These are phyloP conservation scores for Agriopis marginaria DNA, from an alignment of 2,888 invertebrate species.

Conservation along the genomic window DNA sequence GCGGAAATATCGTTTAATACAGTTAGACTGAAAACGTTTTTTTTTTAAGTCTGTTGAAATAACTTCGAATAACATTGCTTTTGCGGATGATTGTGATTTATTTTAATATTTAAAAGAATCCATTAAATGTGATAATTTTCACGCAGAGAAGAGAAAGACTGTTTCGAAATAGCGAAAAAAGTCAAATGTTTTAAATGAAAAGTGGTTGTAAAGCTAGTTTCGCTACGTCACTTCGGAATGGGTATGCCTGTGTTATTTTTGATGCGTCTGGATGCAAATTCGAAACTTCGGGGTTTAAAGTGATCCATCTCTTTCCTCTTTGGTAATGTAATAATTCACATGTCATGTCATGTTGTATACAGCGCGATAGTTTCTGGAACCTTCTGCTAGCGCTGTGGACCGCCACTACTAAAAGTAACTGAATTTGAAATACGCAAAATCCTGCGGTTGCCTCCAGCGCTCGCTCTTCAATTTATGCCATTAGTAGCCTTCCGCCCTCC, in stretches of 20 bases:
- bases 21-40: no score
- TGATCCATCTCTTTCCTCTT: slow-evolving; percentile 68
- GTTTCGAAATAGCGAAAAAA: slow-evolving; percentile 18
- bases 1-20: no score
- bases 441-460: slow-evolving; percentile 73
- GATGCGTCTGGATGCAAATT: slow-evolving; percentile 64
- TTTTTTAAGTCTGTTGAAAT: no score
- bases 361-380: slow-evolving; percentile 67
- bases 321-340: slow-evolving; percentile 58
- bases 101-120: no score
- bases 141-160: slow-evolving; percentile 15
- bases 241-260: slow-evolving; percentile 51
- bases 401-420: slow-evolving; percentile 65
- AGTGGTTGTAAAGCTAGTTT: slow-evolving; percentile 38
- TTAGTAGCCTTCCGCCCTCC: slow-evolving; percentile 73
- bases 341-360: slow-evolving; percentile 50
- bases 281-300: slow-evolving; percentile 68
- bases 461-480: slow-evolving; percentile 80
- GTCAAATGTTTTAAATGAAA: slow-evolving; percentile 39
- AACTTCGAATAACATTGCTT: no score
- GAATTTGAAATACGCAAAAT: slow-evolving; percentile 82
- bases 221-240: slow-evolving; percentile 41
- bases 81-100: no score
- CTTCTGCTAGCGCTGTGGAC: slow-evolving; percentile 56
- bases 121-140: slow-evolving; percentile 8